Evolutionary conservation across 2,113 vertebrate genomes (phyloP), one percentile per base, ranked within the genome.

Genomic region (Scopus umbretta): DNA sequence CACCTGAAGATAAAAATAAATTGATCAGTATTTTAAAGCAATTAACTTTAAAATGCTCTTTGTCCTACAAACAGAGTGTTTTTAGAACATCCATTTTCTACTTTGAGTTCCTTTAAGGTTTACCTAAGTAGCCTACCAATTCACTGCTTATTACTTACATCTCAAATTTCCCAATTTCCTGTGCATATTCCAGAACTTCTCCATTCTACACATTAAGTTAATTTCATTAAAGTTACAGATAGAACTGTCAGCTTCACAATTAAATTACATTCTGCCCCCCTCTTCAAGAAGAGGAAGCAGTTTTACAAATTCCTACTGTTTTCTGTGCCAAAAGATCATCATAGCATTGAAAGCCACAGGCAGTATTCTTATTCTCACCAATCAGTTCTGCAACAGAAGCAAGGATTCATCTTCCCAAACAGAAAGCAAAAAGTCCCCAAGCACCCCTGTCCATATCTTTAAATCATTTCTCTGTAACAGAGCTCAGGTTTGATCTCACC

Each of bases 271-370:
- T 81, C 50, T 66, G 34, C 11, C 29, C 22, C 42, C 8, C 10
- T 47, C 40, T 58, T 73, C 38, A 79, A 65, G 63, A 76, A 68
- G 19, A 32, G 2, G 21, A 58, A 42, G 40, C 38, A 40, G 15
- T 78, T 95, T 90, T 32, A 66, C 50, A 59, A 86, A 93, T 88
- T 71, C 25, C 62, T 72, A 63, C 73, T 49, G 40, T 70, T 68
- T 88, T 50, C 65, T 83, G 45, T 38, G 42, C 59, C 55, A 88
- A 78, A 76, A 72, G 71, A 27, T n/a, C 42, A 71, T 26, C 19
- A 30, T 0, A 70, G 59, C 36, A 56, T 0, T 53, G 34, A 66
- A 91, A 94, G 53, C 49, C 40, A 88, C 49, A 53, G 80, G 36
- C 36, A 83, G 14, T n/a, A 61, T 49, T 52, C 27, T 21, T 29